Evolutionary conservation across 2,113 vertebrate species (phyloP), one percentile per base, ranked within the genome.

Genomic region (Psammodynastes pulverulentus): DNA sequence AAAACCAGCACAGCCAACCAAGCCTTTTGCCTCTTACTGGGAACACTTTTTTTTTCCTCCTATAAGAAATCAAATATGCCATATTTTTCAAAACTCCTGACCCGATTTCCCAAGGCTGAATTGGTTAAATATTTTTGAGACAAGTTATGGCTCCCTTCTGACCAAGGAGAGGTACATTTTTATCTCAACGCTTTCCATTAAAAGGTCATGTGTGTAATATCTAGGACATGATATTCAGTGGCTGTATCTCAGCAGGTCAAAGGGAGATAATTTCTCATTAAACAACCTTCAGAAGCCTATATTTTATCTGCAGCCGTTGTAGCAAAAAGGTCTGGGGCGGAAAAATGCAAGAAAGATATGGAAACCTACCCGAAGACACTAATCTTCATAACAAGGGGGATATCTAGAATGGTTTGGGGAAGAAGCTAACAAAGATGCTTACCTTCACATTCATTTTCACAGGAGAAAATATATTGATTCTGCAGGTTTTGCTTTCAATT

Each of bases 1-100:
- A 15, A 3, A 2, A 19, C 24, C 3, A 56, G 21, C 9, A n/a
- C 2, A 0, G 1, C 34, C 21, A 7, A 0, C 34, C 21, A 7
- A 0, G 29, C 26, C 39, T 5, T 89, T 48, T 72, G 48, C 24
- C 87, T 85, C 51, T 92, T 84, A 72, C 19, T 53, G 67, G 45
- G 39, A 62, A 91, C n/a, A n/a, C 10, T n/a, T n/a, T 45, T 45
- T 84, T 51, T 91, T 67, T 26, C 43, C 43, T 89, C 89, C 46
- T 21, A 79, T 6, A n/a, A 39, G 3, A 84, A 91, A 87, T 45
- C 26, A 87, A 62, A 84, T 49, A 23, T 4, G 45, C 49, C 23
- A 46, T 10, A 84, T 88, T 91, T 93, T 43, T 51, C 21, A 88
- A 79, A 79, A 52, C 29, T 84, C 56, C 89, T 90, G 39, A 84